Evolutionary conservation across 2,888 invertebrate genomes (phyloP), one percentile per base, ranked within the genome.

Genomic region (Stenoptilia bipunctidactyla): DNA sequence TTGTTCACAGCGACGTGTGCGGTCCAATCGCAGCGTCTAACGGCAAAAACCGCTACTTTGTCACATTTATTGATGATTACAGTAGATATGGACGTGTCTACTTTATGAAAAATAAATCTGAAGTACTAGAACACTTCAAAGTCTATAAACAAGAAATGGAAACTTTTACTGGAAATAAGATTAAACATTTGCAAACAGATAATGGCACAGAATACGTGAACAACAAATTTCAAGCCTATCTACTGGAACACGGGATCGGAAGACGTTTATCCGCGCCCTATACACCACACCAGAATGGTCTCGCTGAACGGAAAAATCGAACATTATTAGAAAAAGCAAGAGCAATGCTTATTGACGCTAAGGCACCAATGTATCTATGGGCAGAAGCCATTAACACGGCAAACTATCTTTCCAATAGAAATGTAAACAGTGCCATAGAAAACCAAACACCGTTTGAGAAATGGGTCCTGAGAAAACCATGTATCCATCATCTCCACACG

Each of bases 1-100:
- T 45, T n/a, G 20, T 45, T n/a, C 30, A 30, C 30, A n/a, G n/a
- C n/a, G 30, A 30, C 30, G 30, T 12, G 30, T 30, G 30, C n/a
- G 30, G 30, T 3, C 30, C 30, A 30, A 8, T 30, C 3, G n/a
- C 4, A 10, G n/a, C 2, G 2, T 30, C 30, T 8, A 9, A 8
- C 2, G 30, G 6, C 12, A n/a, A n/a, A 30, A 3, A 4, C 4
- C 4, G n/a, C 2, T 30, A 30, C n/a, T 30, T 30, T n/a, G 30
- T 30, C 4, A 30, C 30, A 30, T n/a, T 30, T 12, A 30, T 12
- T 12, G 30, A 30, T 10, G 30, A 30, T 12, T 30, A 30, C n/a
- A n/a, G 6, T 3, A 9, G 30, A 30, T 30, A 30, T 30, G 4
- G 9, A 4, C n/a, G 30, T n/a, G 30, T 30, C 4, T 30, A 30